These are phyloP conservation scores for Drosophila nr. perissopoda DNA, from an alignment of 2,888 invertebrate genomes.

Conservation along the genomic window DNA sequence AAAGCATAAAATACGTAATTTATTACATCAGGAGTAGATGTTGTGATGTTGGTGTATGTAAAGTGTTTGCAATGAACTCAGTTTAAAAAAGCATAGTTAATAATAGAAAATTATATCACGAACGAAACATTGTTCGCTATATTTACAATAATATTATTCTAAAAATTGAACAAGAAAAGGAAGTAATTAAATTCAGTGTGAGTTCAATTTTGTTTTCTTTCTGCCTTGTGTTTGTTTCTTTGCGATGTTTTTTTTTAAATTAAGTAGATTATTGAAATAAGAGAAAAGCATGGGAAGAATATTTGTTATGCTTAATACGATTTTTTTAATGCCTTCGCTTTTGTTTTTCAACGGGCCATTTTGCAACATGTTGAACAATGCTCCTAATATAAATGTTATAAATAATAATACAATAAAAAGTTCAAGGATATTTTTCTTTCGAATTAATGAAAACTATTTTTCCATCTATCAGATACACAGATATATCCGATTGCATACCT, in stretches of 20 bases:
- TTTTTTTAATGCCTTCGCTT: too few species aligned
- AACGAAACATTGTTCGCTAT: background rate
- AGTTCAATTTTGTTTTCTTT: background rate
- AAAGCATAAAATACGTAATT: background rate
- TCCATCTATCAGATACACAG: background rate
- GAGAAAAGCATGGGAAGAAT: background rate
- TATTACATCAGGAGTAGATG: background rate
- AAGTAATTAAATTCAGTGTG: background rate
- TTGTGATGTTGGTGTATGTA: background rate
- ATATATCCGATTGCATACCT: conserved; percentile 41
- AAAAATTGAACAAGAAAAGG: background rate
- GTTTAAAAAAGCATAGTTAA: background rate
- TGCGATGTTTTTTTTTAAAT: too few species aligned
- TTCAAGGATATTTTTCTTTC: background rate
- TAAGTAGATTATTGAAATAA: too few species aligned
- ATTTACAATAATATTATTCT: background rate
- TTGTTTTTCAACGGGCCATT: background rate
- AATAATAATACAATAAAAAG: background rate
- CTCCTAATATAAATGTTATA: background rate
- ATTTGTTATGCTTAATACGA: background rate
- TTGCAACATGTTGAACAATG: background rate
- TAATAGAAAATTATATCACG: background rate
- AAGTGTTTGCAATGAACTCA: background rate
- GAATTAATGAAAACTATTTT: background rate
- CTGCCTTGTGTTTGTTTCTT: too few species aligned